Conservation (phyloP, 1,140 invertebrate species). For the Mercenaria mercenaria region DNA sequence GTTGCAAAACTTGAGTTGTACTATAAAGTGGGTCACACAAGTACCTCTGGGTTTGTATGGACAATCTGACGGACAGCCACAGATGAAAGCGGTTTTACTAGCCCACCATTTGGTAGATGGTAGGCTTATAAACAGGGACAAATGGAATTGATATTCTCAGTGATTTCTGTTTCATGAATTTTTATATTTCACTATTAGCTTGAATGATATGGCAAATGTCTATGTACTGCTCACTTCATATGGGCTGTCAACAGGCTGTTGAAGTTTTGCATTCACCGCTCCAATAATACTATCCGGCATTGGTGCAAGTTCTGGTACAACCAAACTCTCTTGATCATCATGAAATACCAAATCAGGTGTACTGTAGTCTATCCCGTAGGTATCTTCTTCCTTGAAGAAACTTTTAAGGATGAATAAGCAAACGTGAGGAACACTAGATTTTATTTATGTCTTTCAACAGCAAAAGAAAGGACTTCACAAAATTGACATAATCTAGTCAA, state of each 20-base stretch:
- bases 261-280: conserved; percentile 34
- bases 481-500: conserved; percentile 27
- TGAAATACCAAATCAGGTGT: conserved; percentile 46
- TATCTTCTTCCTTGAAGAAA: conserved; percentile 44
- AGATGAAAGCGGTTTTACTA: no score
- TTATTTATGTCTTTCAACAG: conserved; percentile 27
- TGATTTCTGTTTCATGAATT: conserved; percentile 12
- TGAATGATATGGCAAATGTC: conserved; percentile 40
- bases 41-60: no score
- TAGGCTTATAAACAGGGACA: conserved; percentile 29
- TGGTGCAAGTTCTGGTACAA: conserved; percentile 34
- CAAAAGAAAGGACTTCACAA: conserved; percentile 14
- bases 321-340: conserved; percentile 42
- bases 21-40: no score
- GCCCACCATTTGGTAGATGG: no score
- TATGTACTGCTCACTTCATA: conserved; percentile 44
- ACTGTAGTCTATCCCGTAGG: conserved; percentile 50
- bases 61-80: no score
- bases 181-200: neutral
- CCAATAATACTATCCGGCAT: conserved; percentile 6
- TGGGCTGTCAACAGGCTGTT: conserved; percentile 43
- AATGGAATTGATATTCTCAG: conserved; percentile 21
- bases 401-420: conserved; percentile 45
- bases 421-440: conserved; percentile 34
- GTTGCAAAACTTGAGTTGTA: no score